Conservation (phyloP, 2,888 invertebrate species). For the Drosophila prolongata region DNA sequence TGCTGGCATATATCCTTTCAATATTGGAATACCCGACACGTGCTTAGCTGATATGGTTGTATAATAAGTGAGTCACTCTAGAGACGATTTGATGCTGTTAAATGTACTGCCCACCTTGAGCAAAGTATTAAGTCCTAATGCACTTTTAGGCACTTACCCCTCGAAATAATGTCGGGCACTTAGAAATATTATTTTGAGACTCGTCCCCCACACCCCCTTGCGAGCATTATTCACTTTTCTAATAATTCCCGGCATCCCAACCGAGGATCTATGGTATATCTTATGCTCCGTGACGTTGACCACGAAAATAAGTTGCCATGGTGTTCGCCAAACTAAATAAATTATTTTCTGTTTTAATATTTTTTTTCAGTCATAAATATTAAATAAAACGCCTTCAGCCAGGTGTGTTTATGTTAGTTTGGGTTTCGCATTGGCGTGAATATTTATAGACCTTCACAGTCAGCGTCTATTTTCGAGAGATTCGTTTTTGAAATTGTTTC, state of each 20-base stretch:
- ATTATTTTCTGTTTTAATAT: conserved; percentile 25
- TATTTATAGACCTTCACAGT: conserved; percentile 71
- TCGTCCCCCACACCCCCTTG: conserved; percentile 46
- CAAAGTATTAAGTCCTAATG: conserved; percentile 9
- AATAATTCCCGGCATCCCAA: conserved; percentile 25
- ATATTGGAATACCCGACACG: conserved; percentile 45
- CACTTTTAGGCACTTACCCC: conserved; percentile 1
- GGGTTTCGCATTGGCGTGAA: conserved; percentile 34
- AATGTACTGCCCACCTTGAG: background rate
- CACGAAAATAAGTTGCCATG: conserved; percentile 43
- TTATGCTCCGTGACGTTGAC: conserved; percentile 44
- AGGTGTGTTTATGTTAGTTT: conserved; percentile 62
- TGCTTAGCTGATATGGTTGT: conserved; percentile 28
- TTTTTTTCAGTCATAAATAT: conserved; percentile 32
- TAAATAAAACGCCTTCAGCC: conserved; percentile 44
- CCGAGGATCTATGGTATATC: conserved; percentile 3
- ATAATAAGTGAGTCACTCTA: conserved; percentile 28
- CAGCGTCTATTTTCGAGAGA: conserved; percentile 70
- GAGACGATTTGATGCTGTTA: background rate
- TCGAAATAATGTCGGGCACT: conserved; percentile 25
- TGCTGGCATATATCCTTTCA: conserved; percentile 25
- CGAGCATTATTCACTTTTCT: conserved; percentile 40
- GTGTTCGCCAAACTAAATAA: conserved; percentile 37
- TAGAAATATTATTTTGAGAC: conserved; percentile 17
- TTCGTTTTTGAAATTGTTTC: conserved; percentile 71